Evolutionary conservation across 2,797 vertebrate species (phyloP).

Genomic region (Siniperca scherzeri): DNA sequence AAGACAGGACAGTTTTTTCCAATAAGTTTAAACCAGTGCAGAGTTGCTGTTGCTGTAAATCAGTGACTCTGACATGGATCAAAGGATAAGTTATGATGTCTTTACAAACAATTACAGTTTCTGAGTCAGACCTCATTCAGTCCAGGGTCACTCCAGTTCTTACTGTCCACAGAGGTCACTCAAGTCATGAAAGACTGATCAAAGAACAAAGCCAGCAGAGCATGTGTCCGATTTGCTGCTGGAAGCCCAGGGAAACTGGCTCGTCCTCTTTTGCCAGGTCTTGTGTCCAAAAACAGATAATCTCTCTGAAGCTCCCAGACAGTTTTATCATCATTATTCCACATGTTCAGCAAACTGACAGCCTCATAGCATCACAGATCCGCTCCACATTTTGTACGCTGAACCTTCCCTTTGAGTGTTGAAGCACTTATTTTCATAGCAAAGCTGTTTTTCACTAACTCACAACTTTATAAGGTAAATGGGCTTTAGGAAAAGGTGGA

Average conservation of each 20-base stretch:
- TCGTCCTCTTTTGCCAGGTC: not conserved
- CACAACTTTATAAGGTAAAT: constrained; percentile 1
- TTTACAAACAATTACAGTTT: constrained; percentile 50
- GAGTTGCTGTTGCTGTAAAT: constrained; percentile 37
- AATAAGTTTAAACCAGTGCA: not conserved
- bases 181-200: constrained; percentile 35
- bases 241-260: constrained; percentile 11
- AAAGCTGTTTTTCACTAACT: constrained; percentile 11
- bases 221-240: constrained; percentile 26
- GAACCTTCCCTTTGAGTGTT: constrained; percentile 16
- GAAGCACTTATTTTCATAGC: constrained; percentile 9
- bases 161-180: constrained; percentile 34
- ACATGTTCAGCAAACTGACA: constrained; percentile 20
- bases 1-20: not conserved
- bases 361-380: constrained; percentile 3
- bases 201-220: constrained; percentile 36
- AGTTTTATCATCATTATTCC: constrained; percentile 35
- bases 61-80: constrained; percentile 43
- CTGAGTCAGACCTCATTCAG: constrained; percentile 19
- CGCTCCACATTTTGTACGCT: not conserved
- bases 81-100: constrained; percentile 53
- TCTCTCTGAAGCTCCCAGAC: constrained; percentile 2
- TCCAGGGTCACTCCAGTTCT: constrained; percentile 38
- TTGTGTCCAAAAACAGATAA: constrained; percentile 27
- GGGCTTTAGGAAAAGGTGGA: not conserved